Evolutionary conservation across 1,140 invertebrate species (phyloP).

Genomic region (Ctenoplectra terminalis): DNA sequence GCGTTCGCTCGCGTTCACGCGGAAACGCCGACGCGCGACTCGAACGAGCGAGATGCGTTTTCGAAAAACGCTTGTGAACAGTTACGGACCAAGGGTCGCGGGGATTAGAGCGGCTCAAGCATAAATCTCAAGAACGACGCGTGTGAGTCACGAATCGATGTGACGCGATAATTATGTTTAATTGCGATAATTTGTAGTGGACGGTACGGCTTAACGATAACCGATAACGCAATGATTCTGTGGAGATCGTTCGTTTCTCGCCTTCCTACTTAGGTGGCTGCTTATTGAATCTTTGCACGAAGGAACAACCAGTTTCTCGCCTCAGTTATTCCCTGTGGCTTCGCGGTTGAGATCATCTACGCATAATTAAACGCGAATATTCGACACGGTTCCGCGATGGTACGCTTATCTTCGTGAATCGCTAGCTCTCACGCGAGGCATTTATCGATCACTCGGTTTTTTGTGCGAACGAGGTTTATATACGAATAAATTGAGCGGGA

Average conservation of each 20-base stretch:
- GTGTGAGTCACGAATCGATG: neutral
- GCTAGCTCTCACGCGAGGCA: neutral
- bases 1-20: conserved; percentile 23
- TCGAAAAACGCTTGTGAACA: neutral
- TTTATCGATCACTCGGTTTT: neutral
- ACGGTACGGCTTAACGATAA: neutral
- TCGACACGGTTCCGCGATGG: conserved; percentile 14
- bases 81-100: conserved; percentile 5
- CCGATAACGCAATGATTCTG: conserved; percentile 10
- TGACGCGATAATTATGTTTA: conserved; percentile 52
- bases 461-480: neutral
- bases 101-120: neutral
- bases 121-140: conserved; percentile 10
- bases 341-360: neutral
- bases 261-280: neutral
- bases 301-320: conserved; percentile 22
- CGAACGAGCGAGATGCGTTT: neutral
- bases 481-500: no score
- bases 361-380: conserved; percentile 34
- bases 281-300: neutral
- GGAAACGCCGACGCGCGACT: conserved; percentile 15
- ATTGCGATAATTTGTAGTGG: conserved; percentile 34
- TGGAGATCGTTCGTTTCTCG: neutral
- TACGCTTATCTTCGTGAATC: neutral
- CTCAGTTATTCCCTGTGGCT: conserved; percentile 1